A percentile compares a stretch with the other conserved stretches of the same genome.
These are phyloP conservation scores for Torymus tubicola DNA, from an alignment of 2,888 invertebrate genomes.

Conservation along the genomic window DNA sequence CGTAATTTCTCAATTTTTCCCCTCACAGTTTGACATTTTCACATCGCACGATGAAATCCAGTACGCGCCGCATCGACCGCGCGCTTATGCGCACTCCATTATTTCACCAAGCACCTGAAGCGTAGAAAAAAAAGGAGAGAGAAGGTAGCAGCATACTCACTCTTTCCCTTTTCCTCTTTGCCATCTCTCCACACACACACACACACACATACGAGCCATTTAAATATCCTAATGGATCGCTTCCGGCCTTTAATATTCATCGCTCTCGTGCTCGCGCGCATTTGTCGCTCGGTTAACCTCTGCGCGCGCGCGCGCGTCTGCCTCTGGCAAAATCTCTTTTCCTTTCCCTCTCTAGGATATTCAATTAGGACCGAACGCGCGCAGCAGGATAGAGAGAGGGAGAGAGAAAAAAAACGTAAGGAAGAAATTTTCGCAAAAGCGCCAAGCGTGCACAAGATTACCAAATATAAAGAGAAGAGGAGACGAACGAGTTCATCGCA, in stretches of 20 bases:
- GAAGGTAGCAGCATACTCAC: background rate
- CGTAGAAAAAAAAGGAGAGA: background rate
- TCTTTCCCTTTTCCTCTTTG: no score
- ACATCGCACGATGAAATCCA: no score
- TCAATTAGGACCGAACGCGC: slow-evolving; percentile 32
- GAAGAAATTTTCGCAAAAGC: slow-evolving; percentile 11
- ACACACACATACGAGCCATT: slow-evolving; percentile 5
- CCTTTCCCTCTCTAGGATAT: slow-evolving; percentile 11
- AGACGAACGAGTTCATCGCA: slow-evolving; percentile 54
- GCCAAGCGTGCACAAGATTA: slow-evolving; percentile 45
- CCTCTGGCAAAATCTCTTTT: slow-evolving; percentile 1
- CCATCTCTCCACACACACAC: no score
- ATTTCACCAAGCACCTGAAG: no score
- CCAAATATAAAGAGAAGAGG: slow-evolving; percentile 47
- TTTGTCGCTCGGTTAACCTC: slow-evolving; percentile 48
- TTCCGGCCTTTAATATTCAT: slow-evolving; percentile 55
- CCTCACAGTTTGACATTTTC: no score
- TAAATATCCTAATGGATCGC: slow-evolving; percentile 50
- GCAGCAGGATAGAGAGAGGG: background rate
- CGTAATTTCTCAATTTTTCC: background rate
- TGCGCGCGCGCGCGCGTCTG: background rate
- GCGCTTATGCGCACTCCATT: no score
- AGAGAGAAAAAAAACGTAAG: slow-evolving; percentile 15
- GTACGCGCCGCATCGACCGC: no score
- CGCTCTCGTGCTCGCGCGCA: background rate